Evolutionary conservation across 2,797 vertebrate genomes (phyloP).

Genomic region (Bucorvus abyssinicus): DNA sequence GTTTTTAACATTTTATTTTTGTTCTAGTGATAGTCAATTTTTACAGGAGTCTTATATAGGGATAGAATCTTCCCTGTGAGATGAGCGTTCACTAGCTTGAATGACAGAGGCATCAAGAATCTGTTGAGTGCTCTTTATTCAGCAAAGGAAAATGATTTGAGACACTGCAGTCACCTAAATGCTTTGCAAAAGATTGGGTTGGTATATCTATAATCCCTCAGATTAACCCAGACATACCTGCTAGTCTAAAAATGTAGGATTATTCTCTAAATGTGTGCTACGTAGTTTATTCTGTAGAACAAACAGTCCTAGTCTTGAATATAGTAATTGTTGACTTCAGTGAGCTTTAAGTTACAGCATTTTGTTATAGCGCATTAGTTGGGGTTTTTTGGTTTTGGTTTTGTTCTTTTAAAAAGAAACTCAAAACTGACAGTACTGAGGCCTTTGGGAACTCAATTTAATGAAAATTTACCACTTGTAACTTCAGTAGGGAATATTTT

Average conservation of each 20-base stretch:
- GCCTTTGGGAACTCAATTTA: neutral
- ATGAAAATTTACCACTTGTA: neutral
- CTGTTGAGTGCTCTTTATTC: slow-evolving; percentile 22
- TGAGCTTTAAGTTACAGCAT: neutral
- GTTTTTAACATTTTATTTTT: slow-evolving; percentile 33
- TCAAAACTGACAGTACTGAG: neutral
- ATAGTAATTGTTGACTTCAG: neutral
- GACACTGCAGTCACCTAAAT: slow-evolving; percentile 44
- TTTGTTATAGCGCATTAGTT: neutral
- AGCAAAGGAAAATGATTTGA: slow-evolving; percentile 24
- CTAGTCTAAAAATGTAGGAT: slow-evolving; percentile 14
- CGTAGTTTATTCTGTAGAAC: neutral
- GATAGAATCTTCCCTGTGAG: slow-evolving; percentile 21
- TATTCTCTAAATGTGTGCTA: neutral
- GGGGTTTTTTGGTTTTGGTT: neutral
- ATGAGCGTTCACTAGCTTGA: slow-evolving; percentile 26
- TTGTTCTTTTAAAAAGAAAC: neutral
- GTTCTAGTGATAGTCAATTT: slow-evolving; percentile 47
- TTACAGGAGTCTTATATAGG: slow-evolving; percentile 40
- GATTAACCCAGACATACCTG: neutral
- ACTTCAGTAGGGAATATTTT: neutral
- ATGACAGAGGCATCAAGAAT: slow-evolving; percentile 36
- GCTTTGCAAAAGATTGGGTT: slow-evolving; percentile 43
- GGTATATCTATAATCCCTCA: slow-evolving; percentile 22
- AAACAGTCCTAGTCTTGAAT: neutral